Evolutionary conservation across 2,113 vertebrate species (phyloP), one percentile per base, ranked within the genome.

Genomic region (Notiomystis cincta): DNA sequence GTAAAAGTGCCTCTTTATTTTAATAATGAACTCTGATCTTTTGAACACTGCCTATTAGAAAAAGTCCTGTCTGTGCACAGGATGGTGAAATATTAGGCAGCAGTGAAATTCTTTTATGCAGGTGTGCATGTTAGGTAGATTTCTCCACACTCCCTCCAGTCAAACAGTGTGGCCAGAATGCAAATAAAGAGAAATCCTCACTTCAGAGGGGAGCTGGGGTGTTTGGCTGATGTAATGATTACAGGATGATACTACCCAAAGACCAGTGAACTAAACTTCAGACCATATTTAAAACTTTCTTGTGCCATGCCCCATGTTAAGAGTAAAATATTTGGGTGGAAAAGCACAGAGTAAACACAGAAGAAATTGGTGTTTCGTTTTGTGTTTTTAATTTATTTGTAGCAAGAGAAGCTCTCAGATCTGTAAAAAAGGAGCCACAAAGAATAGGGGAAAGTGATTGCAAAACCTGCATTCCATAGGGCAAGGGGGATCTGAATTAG

Each of bases 81-180:
- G 3, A 13, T 30, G 35, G 15, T 58, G 79, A 82, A 82, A 58
- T 64, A 40, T 8, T 25, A 45, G 56, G 28, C 35, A 65, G 78
- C 40, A 85, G 50, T 56, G 58, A 85, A 77, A 86, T 88, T 90
- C 75, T 48, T 82, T 8, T 33, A 6, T 12, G 23, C 61, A 95
- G 78, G 77, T 61, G 37, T 66, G 62, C 75, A 28, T 89, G n/a
- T 62, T 85, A 93, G 84, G 66, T 89, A 70, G 93, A 75, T 86
- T 92, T 90, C 47, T 70, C 76, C 80, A 78, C 93, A 86, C 90
- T 37, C 60, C 37, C 20, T 94, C 37, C 82, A 87, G 82, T 90
- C 88, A 96, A 96, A 86, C 72, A 93, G 47, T 93, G 67, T 86
- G 82, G 72, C 83, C 51, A 94, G 71, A 95, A 83, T 83, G 72